These are phyloP conservation scores for Trachops cirrhosus DNA, from an alignment of 2,797 vertebrate genomes.

Conservation along the genomic window DNA sequence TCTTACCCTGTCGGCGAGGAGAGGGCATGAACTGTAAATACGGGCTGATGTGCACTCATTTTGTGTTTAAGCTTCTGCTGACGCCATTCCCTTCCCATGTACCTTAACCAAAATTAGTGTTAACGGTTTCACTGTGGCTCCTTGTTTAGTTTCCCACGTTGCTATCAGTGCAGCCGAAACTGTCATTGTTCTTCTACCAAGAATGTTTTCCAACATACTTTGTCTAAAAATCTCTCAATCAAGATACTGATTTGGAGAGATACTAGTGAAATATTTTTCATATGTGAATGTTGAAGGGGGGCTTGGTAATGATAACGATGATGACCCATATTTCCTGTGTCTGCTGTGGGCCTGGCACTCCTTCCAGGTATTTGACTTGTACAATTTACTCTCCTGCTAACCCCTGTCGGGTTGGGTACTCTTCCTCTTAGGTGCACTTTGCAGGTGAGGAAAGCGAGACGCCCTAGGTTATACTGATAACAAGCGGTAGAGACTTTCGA, in stretches of 20 bases:
- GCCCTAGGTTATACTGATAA: background rate
- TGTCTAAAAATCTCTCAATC: background rate
- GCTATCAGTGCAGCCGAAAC: background rate
- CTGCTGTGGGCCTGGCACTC: too few relatives aligned
- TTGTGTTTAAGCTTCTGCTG: background rate
- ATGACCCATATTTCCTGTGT: background rate
- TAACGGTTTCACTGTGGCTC: background rate
- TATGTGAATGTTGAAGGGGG: background rate
- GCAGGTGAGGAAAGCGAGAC: background rate
- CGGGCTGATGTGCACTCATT: background rate
- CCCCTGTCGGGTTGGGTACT: too few relatives aligned
- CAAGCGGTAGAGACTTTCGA: background rate
- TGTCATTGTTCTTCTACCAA: background rate
- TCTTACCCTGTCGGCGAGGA: background rate
- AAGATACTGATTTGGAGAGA: background rate
- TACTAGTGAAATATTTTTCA: background rate
- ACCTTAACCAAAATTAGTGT: background rate
- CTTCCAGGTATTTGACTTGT: background rate
- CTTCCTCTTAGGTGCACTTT: background rate
- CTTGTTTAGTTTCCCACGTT: background rate
- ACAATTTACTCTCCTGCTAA: background rate
- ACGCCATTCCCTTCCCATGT: background rate
- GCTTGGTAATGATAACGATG: background rate
- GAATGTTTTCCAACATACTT: background rate
- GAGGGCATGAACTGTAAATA: background rate